These are phyloP conservation scores for Aphodius granarius DNA, from an alignment of 2,888 invertebrate genomes.

Conservation along the genomic window DNA sequence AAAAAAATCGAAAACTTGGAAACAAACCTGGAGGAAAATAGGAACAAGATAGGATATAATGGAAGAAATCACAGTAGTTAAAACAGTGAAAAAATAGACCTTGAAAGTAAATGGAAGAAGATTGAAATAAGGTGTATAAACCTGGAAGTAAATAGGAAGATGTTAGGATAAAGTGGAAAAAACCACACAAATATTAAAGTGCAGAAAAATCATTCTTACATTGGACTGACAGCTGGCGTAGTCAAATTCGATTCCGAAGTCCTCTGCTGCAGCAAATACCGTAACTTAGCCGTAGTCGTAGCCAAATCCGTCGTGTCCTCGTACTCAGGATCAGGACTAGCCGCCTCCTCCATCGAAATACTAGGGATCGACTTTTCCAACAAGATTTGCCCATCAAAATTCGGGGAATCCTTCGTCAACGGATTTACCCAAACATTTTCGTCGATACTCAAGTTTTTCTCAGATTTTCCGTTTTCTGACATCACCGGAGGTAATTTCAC, in stretches of 20 bases:
- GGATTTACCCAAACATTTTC: slow-evolving; percentile 51
- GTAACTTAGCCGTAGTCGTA: slow-evolving; percentile 69
- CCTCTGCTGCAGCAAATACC: slow-evolving; percentile 66
- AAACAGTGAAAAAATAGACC: not conserved
- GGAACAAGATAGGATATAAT: not conserved
- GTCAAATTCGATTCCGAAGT: slow-evolving; percentile 47
- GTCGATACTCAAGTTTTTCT: slow-evolving; percentile 16
- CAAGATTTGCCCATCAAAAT: slow-evolving; percentile 46
- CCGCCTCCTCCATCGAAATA: slow-evolving; percentile 32
- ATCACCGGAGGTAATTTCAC: slow-evolving; percentile 34
- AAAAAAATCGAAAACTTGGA: not conserved
- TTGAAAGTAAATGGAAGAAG: not conserved
- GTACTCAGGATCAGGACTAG: slow-evolving; percentile 63
- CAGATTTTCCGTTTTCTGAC: slow-evolving; percentile 30
- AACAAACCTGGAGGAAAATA: not conserved
- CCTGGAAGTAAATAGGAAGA: not conserved
- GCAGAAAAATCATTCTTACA: slow-evolving; percentile 43
- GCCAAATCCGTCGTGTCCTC: slow-evolving; percentile 74
- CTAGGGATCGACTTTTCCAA: slow-evolving; percentile 30
- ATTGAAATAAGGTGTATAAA: not conserved
- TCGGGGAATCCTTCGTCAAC: slow-evolving; percentile 43
- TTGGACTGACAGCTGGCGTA: slow-evolving; percentile 52
- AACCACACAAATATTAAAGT: not conserved
- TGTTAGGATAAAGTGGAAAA: not conserved
- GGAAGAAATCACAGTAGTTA: too few species aligned